Base-by-base conservation (phyloP, 2,113 vertebrate species). In the Todiramphus saurophagus region DNA sequence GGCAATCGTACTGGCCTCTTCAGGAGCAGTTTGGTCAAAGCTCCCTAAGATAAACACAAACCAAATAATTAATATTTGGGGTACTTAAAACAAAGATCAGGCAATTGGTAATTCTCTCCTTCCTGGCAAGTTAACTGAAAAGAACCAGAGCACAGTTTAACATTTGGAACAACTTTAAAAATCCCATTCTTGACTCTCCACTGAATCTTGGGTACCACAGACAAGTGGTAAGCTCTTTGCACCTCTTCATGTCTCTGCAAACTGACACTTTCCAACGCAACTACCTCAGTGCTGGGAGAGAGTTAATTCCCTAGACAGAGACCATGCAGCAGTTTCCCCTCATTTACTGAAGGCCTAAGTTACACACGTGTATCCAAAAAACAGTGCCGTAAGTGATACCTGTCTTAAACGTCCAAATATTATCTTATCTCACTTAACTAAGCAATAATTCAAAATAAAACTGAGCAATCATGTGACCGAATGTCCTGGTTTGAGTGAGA, bases 11-110 rank as follows among this genome's bases (percentile, higher is more conserved):
- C 93, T 15, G 99, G 98, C 60, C 90, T 98, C 97, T 97, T 99
- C 96, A 99, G 89, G 58, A 99, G 98, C 97, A 99, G 97, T 79
- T 98, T 98, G 78, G 98, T 98, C 95, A 99, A 97, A 43, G 99
- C 98, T 60, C 97, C 99, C 99, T 99, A 90, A 44, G 69, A 89
- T 33, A 90, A 89, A 88, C 7, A 89, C 11, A 85, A 44, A 66
- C 23, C 37, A 86, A 84, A 68, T 17, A 4, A 67, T 44, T 50
- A 39, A 41, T 19, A 7, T 64, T 43, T 55, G 16, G 18, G 10
- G 7, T 53, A 88, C 46, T 72, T 72, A 91, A 89, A 92, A 70
- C 9, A 83, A 90, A 35, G 16, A 73, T 41, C 16, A 68, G 39
- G 11, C 35, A 74, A 83, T 4, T 77, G 55, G 56, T 59, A 80